These are phyloP conservation scores for Cylindroiulus punctatus DNA, from an alignment of 2,888 invertebrate species.

Conservation along the genomic window DNA sequence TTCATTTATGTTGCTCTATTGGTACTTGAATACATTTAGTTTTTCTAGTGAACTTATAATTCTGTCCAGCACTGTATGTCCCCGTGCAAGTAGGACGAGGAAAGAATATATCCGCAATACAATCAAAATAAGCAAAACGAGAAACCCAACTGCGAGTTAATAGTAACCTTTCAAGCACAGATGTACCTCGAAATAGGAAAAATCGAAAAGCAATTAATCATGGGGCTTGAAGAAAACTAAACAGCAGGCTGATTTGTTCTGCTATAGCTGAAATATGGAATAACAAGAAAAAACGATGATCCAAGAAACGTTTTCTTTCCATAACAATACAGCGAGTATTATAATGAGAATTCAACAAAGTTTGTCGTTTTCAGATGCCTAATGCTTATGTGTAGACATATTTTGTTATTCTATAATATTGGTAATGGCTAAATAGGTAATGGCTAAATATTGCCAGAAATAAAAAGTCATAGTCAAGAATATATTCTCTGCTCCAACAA, in stretches of 20 bases:
- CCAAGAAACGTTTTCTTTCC: background rate
- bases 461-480: too few species aligned
- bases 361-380: background rate
- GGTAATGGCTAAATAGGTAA: too few species aligned
- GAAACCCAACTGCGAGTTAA: slow-evolving; percentile 5
- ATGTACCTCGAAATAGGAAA: background rate
- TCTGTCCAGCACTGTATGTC: background rate
- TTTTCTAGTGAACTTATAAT: too few species aligned
- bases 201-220: slow-evolving; percentile 42
- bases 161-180: slow-evolving; percentile 24
- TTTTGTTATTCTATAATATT: too few species aligned
- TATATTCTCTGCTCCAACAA: too few species aligned
- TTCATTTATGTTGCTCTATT: too few species aligned
- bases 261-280: background rate
- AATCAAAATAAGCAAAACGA: background rate
- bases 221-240: slow-evolving; percentile 10
- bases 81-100: background rate
- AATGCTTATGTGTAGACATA: background rate
- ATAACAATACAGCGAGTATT: background rate
- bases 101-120: background rate
- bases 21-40: too few species aligned
- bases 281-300: background rate
- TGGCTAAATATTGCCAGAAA: too few species aligned
- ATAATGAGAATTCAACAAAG: background rate
- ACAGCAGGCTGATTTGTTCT: slow-evolving; percentile 31